Percentiles rank a stretch among this genome's conserved stretches.
Conservation (phyloP, 2,888 invertebrate genomes). For the Cryptophagus acutangulus region DNA sequence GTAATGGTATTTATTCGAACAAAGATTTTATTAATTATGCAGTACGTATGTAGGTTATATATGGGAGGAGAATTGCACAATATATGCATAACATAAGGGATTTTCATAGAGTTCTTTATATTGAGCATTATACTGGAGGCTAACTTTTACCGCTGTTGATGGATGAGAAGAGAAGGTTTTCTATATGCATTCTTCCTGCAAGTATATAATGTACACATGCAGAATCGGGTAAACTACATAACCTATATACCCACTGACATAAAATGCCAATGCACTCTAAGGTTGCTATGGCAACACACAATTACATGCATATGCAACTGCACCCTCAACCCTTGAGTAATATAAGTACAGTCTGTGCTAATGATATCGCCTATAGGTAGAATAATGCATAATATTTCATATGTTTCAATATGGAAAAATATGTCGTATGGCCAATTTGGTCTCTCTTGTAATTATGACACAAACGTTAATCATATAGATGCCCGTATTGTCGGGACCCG, state of each 20-base stretch:
- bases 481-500: slow-evolving; percentile 32
- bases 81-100: too few species aligned
- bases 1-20: too few species aligned
- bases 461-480: slow-evolving; percentile 24
- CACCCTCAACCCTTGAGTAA: slow-evolving; percentile 26
- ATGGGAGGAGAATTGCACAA: too few species aligned
- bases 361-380: slow-evolving; percentile 18
- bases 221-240: too few species aligned
- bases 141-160: background rate
- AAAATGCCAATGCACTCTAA: slow-evolving; percentile 34
- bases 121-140: background rate
- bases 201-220: too few species aligned
- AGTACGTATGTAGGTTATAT: too few species aligned
- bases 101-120: background rate
- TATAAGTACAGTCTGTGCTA: slow-evolving; percentile 29
- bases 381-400: background rate
- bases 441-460: slow-evolving; percentile 6
- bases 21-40: too few species aligned
- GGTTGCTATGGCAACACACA: slow-evolving; percentile 35
- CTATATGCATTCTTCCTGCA: too few species aligned
- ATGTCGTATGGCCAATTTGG: background rate
- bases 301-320: slow-evolving; percentile 33
- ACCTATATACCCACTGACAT: slow-evolving; percentile 45
- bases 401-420: background rate
- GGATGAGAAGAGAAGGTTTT: too few species aligned